phyloP scores from a whole-genome alignment of 1,140 invertebrate species.

The Andricus grossulariae region DNA sequence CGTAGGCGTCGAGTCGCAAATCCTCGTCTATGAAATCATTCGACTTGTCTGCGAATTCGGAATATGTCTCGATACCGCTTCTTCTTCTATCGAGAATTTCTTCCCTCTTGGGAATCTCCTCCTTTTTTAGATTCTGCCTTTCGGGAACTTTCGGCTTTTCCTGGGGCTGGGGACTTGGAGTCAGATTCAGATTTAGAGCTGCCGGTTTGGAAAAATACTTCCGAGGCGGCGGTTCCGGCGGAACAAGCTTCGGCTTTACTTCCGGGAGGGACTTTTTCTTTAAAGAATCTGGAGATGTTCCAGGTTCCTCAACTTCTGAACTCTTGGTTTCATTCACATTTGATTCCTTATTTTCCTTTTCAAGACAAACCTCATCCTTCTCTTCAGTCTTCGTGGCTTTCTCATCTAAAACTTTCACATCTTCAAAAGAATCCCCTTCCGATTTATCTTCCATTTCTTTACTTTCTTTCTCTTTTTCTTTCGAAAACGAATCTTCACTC shows the following conservation, averaged over 20 bases:
- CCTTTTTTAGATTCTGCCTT: slow-evolving; percentile 45
- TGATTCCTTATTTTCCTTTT: not conserved
- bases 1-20: slow-evolving; percentile 48
- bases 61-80: slow-evolving; percentile 56
- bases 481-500: not conserved
- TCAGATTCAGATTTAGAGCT: slow-evolving; percentile 46
- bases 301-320: not conserved
- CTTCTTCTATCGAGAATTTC: slow-evolving; percentile 46
- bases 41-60: slow-evolving; percentile 63
- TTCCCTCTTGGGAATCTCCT: slow-evolving; percentile 43
- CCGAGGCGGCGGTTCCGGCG: slow-evolving; percentile 75
- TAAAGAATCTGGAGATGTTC: slow-evolving; percentile 34
- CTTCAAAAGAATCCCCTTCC: slow-evolving; percentile 47
- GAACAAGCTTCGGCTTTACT: slow-evolving; percentile 61
- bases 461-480: slow-evolving; percentile 34
- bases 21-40: slow-evolving; percentile 61
- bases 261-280: slow-evolving; percentile 56
- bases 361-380: slow-evolving; percentile 18
- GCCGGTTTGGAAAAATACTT: slow-evolving; percentile 67
- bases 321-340: not conserved
- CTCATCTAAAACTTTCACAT: slow-evolving; percentile 38
- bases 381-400: slow-evolving; percentile 35
- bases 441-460: slow-evolving; percentile 53
- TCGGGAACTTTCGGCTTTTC: slow-evolving; percentile 55
- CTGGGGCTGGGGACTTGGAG: slow-evolving; percentile 41